Base-by-base conservation (phyloP, 1,140 invertebrate species). In the Drosophila neocordata region DNA sequence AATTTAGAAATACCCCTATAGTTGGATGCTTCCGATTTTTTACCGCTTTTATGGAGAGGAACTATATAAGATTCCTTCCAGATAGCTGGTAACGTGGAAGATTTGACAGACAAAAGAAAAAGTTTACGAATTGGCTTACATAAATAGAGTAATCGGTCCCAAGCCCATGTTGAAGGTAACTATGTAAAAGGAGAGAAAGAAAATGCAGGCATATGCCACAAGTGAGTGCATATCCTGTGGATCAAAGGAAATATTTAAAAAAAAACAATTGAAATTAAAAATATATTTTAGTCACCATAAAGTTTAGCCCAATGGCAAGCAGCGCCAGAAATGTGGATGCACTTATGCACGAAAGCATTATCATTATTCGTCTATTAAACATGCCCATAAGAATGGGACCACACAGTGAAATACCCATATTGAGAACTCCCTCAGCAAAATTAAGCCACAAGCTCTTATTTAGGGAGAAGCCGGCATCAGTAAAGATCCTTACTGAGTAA, bases 121-220 rank as follows among this genome's bases (percentile, higher is more conserved):
- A n/a, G n/a, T n/a, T n/a, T n/a, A n/a, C n/a, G n/a, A n/a, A n/a
- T n/a, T n/a, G n/a, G n/a, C n/a, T n/a, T n/a, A n/a, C n/a, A n/a
- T 96, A 77, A 98, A 96, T 91, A 95, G 97, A 0, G 97, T 96
- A 81, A 98, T 96, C 0, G 96, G 95, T 8, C 95, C 95, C 11
- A 97, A 92, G 2, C 96, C 97, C 48, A 97, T 90, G 12, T 96
- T 96, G 80, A 97, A 97, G 55, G 94, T 93, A 6, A 96, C 90
- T 4, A 98, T 96, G 83, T 95, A 97, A 13, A 93, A 75, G 9
- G 95, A 82, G 1, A 95, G 93, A 2, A 93, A 90, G 1, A 93
- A 77, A 4, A 95, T 94, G 59, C 94, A 94, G 4, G 56, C 75
- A 93, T 93, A 66, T n/a, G 94, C 93, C 90, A 95, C 93, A 91